Evolutionary conservation across 2,888 invertebrate species (phyloP), one percentile per base, ranked within the genome.

Genomic region (Sinopyrophorus schimmeli): DNA sequence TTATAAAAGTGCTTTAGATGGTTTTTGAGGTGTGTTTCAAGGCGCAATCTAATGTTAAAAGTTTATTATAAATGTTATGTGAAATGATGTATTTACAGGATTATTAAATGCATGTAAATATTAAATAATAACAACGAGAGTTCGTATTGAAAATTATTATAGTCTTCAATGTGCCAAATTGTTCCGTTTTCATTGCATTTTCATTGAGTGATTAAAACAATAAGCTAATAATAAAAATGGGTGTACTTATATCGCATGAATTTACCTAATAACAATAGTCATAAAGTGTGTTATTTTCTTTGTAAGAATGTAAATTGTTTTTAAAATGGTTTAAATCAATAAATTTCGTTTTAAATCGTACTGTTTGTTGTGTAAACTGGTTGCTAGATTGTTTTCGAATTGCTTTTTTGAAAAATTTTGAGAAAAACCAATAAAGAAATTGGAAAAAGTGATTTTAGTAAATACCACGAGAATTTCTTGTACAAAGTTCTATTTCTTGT

Each of bases 21-120:
- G 42, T 42, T 42, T 38, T 7, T 31, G 9, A 21, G 9, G 21
- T 9, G 15, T 39, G 31, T 39, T 46, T 18, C 12, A 39, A 17
- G 30, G n/a, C 21, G 10, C 31, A 46, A 28, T 35, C 28, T 35
- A 32, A 31, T 38, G 39, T 46, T 46, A 39, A 46, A n/a, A 46
- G 16, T 46, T 46, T 46, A 46, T 42, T 48, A 42, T 48, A 10
- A 41, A 48, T 48, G 48, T 48, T 48, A 42, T 11, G 43, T 43
- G 28, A 34, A 32, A n/a, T n/a, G 16, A 41, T 37, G 31, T 35
- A 32, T 26, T 9, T 18, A 30, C 5, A 24, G 38, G 17, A n/a
- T n/a, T 9, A 20, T 23, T 20, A 40, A 34, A 2, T 32, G 23
- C 14, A 41, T 47, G 41, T 47, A 48, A 48, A 42, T 48, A 42